Evolutionary conservation across 1,140 invertebrate genomes (phyloP).

Genomic region (Thaumatotibia leucotreta): DNA sequence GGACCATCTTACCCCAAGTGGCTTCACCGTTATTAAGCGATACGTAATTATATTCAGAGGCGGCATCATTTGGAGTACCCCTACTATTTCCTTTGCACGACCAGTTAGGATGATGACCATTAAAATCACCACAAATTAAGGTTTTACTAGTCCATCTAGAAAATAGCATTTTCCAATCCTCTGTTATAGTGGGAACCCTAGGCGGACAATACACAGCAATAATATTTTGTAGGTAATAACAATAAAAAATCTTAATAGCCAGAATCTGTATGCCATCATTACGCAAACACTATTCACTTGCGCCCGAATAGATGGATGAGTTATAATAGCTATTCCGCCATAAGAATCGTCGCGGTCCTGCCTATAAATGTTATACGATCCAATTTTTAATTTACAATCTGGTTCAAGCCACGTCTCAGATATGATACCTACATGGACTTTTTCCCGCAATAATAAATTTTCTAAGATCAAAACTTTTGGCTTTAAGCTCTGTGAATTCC

Average conservation of each 20-base stretch:
- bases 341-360: not conserved
- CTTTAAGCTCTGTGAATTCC: too few relatives aligned
- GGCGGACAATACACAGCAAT: not conserved
- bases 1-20: slow-evolving; percentile 21
- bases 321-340: not conserved
- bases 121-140: slow-evolving; percentile 24
- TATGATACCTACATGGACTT: not conserved
- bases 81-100: slow-evolving; percentile 18
- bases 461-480: too few relatives aligned
- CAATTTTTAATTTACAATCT: not conserved
- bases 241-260: not conserved
- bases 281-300: not conserved
- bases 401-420: not conserved
- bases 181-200: not conserved
- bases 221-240: not conserved
- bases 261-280: not conserved
- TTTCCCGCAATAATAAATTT: too few relatives aligned
- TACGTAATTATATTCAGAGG: slow-evolving; percentile 15
- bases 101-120: slow-evolving; percentile 28
- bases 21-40: slow-evolving; percentile 21
- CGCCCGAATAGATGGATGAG: not conserved
- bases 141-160: slow-evolving; percentile 17
- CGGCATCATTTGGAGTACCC: slow-evolving; percentile 17
- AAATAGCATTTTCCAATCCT: slow-evolving; percentile 27
- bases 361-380: not conserved